A percentile compares a stretch with the other conserved stretches of the same genome.
These are phyloP conservation scores for Rotaria macrura DNA, from an alignment of 2,888 invertebrate species.

Conservation along the genomic window DNA sequence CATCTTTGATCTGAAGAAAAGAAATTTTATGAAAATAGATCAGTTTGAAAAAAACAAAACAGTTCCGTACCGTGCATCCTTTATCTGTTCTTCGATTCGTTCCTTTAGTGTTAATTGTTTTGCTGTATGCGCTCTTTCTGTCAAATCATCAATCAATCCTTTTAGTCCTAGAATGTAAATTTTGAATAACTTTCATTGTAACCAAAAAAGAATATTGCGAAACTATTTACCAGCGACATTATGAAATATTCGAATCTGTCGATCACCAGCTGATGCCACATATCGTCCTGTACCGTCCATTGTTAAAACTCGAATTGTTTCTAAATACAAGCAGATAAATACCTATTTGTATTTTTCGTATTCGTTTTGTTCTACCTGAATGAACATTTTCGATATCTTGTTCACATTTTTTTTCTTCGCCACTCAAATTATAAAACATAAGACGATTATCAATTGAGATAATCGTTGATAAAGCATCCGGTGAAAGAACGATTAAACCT, in stretches of 20 bases:
- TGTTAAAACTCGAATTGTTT: constrained; percentile 59
- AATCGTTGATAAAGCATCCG: constrained; percentile 19
- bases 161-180: neutral
- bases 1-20: neutral
- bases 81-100: constrained; percentile 62
- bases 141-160: constrained; percentile 39
- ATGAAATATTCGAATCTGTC: constrained; percentile 65
- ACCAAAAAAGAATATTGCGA: too few relatives aligned
- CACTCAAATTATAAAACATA: constrained; percentile 26
- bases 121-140: constrained; percentile 44
- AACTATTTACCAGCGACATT: constrained; percentile 60
- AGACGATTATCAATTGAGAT: constrained; percentile 22
- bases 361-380: constrained; percentile 42
- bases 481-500: constrained; percentile 29
- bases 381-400: constrained; percentile 60
- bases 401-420: constrained; percentile 43
- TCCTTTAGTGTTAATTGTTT: constrained; percentile 62
- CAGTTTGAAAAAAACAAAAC: neutral
- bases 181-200: neutral
- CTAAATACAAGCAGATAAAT: constrained; percentile 51
- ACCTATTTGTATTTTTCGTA: neutral
- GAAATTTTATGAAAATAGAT: neutral
- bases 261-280: constrained; percentile 64
- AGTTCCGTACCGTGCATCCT: constrained; percentile 40
- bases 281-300: constrained; percentile 69